Evolutionary conservation across 2,797 vertebrate genomes (phyloP), one percentile per base, ranked within the genome.

Genomic region (Paratrypauchen microcephalus): DNA sequence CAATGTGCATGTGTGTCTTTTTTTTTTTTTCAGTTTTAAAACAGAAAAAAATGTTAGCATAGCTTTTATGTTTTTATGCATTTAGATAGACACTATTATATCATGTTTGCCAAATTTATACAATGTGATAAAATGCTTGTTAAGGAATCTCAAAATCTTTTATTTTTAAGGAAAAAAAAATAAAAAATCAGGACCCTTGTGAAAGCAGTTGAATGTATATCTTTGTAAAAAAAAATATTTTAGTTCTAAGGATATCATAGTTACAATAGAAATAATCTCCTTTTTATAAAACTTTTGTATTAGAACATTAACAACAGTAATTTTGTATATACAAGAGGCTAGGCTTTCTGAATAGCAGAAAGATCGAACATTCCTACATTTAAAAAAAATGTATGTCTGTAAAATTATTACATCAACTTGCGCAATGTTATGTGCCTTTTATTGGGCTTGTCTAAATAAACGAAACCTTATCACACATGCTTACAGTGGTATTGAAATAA

Each of bases 381-480:
- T 97, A 96, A 92, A 87, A 85, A 85, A 89, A 96, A 96, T 97
- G 96, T 97, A 97, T 92, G 96, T 97, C 96, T 98, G 96, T 94
- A 97, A 95, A 96, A 96, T 97, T 95, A 96, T 96, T 95, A 96
- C 97, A 96, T 97, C 96, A 96, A 97, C 96, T 97, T 95, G 96
- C 95, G 95, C 95, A 96, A 95, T 97, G 96, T 97, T 93, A 92
- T 97, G 97, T 96, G 96, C 96, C 97, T 98, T 98, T 98, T 98
- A 98, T 98, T 98, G 98, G 97, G 97, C 95, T 97, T 96, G 96
- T 98, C 96, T 98, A 95, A 99, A 99, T 99, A 98, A 99, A 99
- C 95, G 96, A 96, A 95, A 96, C 95, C 93, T 60, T 90, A 89
- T 93, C 86, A 91, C 91, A 87, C 85, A 71, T 77, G 73, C 82